These are phyloP conservation scores for Drosophila miranda DNA, from an alignment of 1,140 invertebrate genomes.

Conservation along the genomic window DNA sequence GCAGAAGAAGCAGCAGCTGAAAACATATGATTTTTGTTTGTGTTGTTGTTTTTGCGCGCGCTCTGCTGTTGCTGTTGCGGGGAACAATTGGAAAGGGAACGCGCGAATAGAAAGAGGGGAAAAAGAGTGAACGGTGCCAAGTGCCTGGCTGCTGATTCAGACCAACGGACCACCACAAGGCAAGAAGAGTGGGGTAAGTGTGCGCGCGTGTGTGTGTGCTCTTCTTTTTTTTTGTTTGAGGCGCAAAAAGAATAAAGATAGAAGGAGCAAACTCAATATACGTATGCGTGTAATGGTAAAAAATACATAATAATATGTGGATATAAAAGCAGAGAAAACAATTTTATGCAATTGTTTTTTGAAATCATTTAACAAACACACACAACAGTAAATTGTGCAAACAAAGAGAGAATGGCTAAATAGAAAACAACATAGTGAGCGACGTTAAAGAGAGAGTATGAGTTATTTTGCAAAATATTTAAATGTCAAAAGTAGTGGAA, in stretches of 20 bases:
- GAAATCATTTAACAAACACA: conserved; percentile 21
- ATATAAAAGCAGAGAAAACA: background rate
- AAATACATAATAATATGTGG: conserved; percentile 4
- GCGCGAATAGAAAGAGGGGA: conserved; percentile 36
- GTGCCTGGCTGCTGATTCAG: conserved; percentile 39
- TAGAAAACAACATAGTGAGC: background rate
- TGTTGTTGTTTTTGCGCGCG: conserved; percentile 67
- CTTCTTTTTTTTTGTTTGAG: conserved; percentile 47
- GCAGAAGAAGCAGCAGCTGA: conserved; percentile 59
- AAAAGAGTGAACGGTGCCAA: conserved; percentile 19
- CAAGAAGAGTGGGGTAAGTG: conserved; percentile 39
- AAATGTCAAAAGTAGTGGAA: conserved; percentile 50
- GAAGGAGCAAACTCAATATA: background rate
- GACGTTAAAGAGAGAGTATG: conserved; percentile 3
- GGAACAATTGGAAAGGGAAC: conserved; percentile 21
- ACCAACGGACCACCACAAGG: conserved; percentile 44
- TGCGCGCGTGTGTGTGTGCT: conserved; percentile 1
- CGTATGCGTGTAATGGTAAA: conserved; percentile 4
- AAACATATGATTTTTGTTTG: conserved; percentile 81
- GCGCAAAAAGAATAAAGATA: conserved; percentile 33
- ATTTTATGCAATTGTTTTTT: conserved; percentile 46
- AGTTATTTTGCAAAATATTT: conserved; percentile 28
- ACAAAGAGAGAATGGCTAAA: conserved; percentile 38
- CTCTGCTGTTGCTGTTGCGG: conserved; percentile 19
- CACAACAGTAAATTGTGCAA: conserved; percentile 40